Conservation (phyloP, 2,797 vertebrate genomes). For the Rhyacichthys aspro region DNA sequence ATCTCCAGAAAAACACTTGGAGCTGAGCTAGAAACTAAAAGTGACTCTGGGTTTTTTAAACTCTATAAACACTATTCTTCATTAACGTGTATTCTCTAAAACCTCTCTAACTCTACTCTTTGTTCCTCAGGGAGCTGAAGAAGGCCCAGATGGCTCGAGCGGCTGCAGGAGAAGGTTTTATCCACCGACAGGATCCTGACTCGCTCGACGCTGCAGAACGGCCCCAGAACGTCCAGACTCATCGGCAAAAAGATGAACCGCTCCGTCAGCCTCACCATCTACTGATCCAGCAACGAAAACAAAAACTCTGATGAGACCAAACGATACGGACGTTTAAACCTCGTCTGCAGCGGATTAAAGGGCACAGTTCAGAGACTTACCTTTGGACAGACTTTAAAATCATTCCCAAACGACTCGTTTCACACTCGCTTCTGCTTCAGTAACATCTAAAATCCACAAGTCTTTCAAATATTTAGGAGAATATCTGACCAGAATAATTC, state of each 20-base stretch:
- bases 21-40: too few species aligned
- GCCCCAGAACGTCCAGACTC: constrained; percentile 86
- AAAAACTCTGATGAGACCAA: constrained; percentile 11
- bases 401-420: too few species aligned
- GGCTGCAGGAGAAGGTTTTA: constrained; percentile 89
- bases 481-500: too few species aligned
- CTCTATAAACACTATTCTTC: too few species aligned
- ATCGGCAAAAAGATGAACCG: constrained; percentile 98
- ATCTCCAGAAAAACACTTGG: too few species aligned
- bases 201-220: constrained; percentile 88
- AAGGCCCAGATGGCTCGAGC: constrained; percentile 96
- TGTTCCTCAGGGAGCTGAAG: constrained; percentile 90
- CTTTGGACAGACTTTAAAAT: too few species aligned
- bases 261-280: constrained; percentile 96
- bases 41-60: too few species aligned
- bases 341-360: constrained; percentile 38
- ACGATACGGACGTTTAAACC: constrained; percentile 13
- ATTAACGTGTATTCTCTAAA: background rate
- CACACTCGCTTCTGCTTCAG: too few species aligned
- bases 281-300: constrained; percentile 74
- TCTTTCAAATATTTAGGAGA: too few species aligned
- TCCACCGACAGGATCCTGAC: constrained; percentile 93
- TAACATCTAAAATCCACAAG: too few species aligned
- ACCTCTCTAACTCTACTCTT: background rate
- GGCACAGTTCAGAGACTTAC: constrained; percentile 1